These are phyloP conservation scores for Balearica regulorum DNA, from an alignment of 2,797 vertebrate species.

Conservation along the genomic window DNA sequence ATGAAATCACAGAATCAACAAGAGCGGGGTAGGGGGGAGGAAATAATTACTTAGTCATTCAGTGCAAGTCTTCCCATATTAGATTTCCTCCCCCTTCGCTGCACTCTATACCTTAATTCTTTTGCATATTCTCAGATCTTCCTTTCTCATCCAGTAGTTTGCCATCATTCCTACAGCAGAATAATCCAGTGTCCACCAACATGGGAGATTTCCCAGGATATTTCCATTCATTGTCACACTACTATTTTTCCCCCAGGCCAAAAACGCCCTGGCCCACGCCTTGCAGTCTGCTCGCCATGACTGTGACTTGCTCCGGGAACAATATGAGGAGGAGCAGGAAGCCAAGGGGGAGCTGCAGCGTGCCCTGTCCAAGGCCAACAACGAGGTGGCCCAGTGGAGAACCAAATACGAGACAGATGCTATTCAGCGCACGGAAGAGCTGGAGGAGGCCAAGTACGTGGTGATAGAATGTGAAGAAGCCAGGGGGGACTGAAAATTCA, in stretches of 20 bases:
- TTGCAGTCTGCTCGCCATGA: conserved; percentile 28
- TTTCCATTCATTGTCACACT: not conserved
- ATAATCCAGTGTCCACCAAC: not conserved
- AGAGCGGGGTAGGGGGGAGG: not conserved
- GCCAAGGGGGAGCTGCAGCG: conserved; percentile 70
- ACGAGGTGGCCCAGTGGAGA: not conserved
- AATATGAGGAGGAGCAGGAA: conserved; percentile 52
- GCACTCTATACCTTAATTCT: not conserved
- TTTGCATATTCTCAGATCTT: not conserved
- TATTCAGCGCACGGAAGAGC: not conserved
- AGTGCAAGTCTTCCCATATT: not conserved
- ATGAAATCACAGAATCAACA: not conserved
- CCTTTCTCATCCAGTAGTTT: not conserved
- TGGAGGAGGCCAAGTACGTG: not conserved
- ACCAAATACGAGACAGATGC: not conserved
- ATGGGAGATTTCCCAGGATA: not conserved
- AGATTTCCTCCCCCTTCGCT: not conserved
- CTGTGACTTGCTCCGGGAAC: not conserved
- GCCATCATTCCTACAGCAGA: not conserved
- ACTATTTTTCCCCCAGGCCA: not conserved
- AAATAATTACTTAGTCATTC: not conserved
- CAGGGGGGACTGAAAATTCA: too few species aligned
- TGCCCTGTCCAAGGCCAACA: conserved; percentile 73
- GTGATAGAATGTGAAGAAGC: too few species aligned
- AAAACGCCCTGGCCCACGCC: conserved; percentile 52